Evolutionary conservation across 2,888 invertebrate genomes (phyloP), one percentile per base, ranked within the genome.

Genomic region (Metacarcinus magister): DNA sequence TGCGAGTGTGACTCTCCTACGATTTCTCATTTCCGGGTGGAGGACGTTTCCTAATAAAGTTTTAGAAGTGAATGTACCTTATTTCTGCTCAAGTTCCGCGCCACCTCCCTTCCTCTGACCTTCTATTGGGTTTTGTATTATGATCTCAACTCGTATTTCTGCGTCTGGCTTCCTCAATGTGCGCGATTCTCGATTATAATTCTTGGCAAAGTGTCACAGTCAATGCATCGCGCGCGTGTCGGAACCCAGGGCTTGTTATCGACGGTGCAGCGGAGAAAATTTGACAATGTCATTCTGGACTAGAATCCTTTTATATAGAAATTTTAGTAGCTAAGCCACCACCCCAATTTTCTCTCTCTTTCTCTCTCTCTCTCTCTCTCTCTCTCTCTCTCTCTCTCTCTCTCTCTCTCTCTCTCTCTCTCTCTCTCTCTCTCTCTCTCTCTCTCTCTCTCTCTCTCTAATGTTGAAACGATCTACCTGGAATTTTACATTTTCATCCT

Each of bases 71-170:
- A 67, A 67, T 67, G 67, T 67, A 67, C 67, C 23, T n/a, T 67
- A 67, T 67, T 67, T 67, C 67, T 67, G 67, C 67, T n/a, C n/a
- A n/a, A 67, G 67, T 67, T 67, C 67, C 67, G 67, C 67, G 67
- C 7, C 67, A n/a, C n/a, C 67, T 67, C 67, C 23, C 67, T 5
- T 23, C n/a, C 8, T 23, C 23, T n/a, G 67, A 5, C n/a, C 67
- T 67, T 19, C 54, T 54, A 54, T 54, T 54, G 54, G 54, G 54
- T 16, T 54, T 19, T 19, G 54, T 54, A 54, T 39, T 54, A 54
- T n/a, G 67, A 67, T 67, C 67, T 67, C 67, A n/a, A 67, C 67
- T 19, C 67, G 23, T n/a, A n/a, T n/a, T 67, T 67, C n/a, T 67
- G 67, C 67, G 16, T 23, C n/a, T 67, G 67, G 67, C n/a, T n/a